phyloP scores from a whole-genome alignment of 2,888 invertebrate genomes.

The Anticlea derivata region DNA sequence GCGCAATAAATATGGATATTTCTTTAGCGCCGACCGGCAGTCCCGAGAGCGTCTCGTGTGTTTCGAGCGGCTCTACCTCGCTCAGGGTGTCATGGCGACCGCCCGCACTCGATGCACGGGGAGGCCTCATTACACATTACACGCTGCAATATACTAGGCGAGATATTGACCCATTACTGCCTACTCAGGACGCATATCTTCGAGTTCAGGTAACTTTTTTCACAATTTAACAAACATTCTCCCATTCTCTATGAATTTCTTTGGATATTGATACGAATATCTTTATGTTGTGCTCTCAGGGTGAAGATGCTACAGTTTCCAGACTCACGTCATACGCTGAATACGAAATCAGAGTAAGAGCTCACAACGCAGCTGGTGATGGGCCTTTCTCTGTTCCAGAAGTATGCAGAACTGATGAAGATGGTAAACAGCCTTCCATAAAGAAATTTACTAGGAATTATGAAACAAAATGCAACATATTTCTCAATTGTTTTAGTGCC shows the following conservation, averaged over 20 bases:
- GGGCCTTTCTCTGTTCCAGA: constrained; percentile 90
- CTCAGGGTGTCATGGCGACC: constrained; percentile 90
- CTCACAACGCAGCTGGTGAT: constrained; percentile 93
- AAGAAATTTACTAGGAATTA: not conserved
- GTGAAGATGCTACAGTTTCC: constrained; percentile 90
- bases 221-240: not conserved
- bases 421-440: constrained; percentile 78
- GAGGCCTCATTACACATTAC: constrained; percentile 84
- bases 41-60: constrained; percentile 89
- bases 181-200: constrained; percentile 70
- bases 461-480: not conserved
- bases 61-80: constrained; percentile 89
- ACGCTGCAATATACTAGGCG: constrained; percentile 73
- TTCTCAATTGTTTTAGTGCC: constrained; percentile 85
- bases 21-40: constrained; percentile 88
- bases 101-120: constrained; percentile 86
- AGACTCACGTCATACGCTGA: constrained; percentile 92
- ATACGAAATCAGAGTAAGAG: constrained; percentile 92
- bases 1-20: constrained; percentile 30
- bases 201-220: constrained; percentile 61
- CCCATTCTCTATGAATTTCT: too few relatives aligned
- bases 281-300: constrained; percentile 58
- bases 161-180: constrained; percentile 68
- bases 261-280: too few relatives aligned
- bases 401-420: constrained; percentile 93